Evolutionary conservation across 2,888 invertebrate genomes (phyloP).

Genomic region (Disparrhopalites patrizii): DNA sequence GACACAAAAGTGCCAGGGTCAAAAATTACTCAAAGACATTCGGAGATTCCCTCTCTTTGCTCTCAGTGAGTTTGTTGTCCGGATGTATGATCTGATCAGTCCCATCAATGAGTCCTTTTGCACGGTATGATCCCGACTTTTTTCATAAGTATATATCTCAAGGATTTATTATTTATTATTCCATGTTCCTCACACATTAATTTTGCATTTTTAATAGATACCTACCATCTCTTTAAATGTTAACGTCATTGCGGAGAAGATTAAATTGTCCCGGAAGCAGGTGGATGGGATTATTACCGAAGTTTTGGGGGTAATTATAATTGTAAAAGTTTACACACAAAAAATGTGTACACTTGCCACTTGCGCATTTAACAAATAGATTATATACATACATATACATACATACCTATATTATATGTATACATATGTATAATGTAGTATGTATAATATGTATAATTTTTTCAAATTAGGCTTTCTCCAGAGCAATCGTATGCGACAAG

Average conservation of each 20-base stretch:
- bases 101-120: not conserved
- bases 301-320: conserved; percentile 32
- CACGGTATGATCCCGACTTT: not conserved
- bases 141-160: not conserved
- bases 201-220: conserved; percentile 11
- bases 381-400: too few species aligned
- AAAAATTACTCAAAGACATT: not conserved
- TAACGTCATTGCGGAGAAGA: conserved; percentile 21
- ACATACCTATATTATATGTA: too few species aligned
- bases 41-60: conserved; percentile 13
- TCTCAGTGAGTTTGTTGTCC: conserved; percentile 8
- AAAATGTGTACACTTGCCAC: too few species aligned
- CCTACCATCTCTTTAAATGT: conserved; percentile 31
- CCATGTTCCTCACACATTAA: not conserved
- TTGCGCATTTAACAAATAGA: too few species aligned
- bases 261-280: conserved; percentile 28
- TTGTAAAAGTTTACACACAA: not conserved
- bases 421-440: not conserved
- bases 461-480: conserved; percentile 34
- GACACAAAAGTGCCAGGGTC: too few species aligned
- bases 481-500: conserved; percentile 36
- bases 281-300: conserved; percentile 42
- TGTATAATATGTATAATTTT: not conserved
- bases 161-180: not conserved
- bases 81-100: conserved; percentile 20